Evolutionary conservation across 2,888 invertebrate species (phyloP).

Genomic region (Lasiommata megera): DNA sequence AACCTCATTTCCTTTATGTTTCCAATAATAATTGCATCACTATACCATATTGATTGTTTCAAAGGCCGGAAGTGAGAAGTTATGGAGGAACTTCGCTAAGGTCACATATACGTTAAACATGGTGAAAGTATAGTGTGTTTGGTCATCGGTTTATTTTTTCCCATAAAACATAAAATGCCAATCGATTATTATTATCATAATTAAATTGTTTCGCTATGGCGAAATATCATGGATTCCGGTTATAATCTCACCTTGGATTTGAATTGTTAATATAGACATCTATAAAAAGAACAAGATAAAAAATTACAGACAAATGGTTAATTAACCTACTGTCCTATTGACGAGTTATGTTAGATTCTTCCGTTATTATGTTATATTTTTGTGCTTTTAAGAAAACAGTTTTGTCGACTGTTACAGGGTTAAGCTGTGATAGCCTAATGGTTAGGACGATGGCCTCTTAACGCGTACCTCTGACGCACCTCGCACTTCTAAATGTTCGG

Average conservation of each 20-base stretch:
- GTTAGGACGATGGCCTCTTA: too few species aligned
- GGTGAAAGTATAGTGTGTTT: too few species aligned
- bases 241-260: background rate
- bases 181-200: slow-evolving; percentile 42
- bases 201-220: slow-evolving; percentile 11
- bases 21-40: slow-evolving; percentile 19
- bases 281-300: background rate
- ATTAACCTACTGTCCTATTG: background rate
- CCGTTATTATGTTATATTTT: too few species aligned
- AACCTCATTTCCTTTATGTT: slow-evolving; percentile 17
- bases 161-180: slow-evolving; percentile 30
- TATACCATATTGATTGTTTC: slow-evolving; percentile 14
- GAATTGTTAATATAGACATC: background rate
- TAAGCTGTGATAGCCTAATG: too few species aligned
- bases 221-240: background rate
- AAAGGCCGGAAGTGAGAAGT: slow-evolving; percentile 18
- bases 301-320: background rate
- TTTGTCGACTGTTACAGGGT: too few species aligned
- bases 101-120: slow-evolving; percentile 6
- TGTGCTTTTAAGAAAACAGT: too few species aligned
- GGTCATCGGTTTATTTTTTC: slow-evolving; percentile 3
- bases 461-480: too few species aligned
- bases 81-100: slow-evolving; percentile 18
- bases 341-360: too few species aligned
- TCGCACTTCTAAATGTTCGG: too few species aligned